Evolutionary conservation across 2,113 vertebrate species (phyloP), one percentile per base, ranked within the genome.

Genomic region (Orthonyx spaldingii): DNA sequence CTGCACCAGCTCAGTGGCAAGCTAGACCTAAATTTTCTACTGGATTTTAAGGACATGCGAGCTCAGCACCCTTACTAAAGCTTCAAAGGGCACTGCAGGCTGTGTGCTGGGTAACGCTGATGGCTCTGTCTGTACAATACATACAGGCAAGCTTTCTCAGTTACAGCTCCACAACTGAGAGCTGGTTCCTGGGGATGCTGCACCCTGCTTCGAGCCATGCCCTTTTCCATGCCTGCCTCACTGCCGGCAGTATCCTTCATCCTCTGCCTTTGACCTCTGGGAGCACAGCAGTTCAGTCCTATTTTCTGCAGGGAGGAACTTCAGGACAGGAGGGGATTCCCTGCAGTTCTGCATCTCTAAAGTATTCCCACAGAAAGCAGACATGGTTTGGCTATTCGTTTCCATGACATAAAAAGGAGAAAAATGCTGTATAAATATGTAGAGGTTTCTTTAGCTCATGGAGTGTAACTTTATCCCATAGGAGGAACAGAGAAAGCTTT

Each of bases 321-420:
- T 89, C 44, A 65, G 81, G 42, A 61, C 37, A 82, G 91, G 87
- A 91, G 28, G 49, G 55, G 84, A 53, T 92, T 95, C 77, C 84
- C 84, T 85, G 94, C 53, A 56, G 91, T 66, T 97, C 84, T 72
- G 23, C 30, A 33, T 85, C 16, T 72, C 46, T 76, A 35, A 89
- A 91, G 32, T 65, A 63, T 93, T 95, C 78, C 59, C 84, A 87
- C 60, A 86, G 59, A 94, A 97, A 74, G 50, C 24, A 91, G 84
- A 37, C 9, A 5, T 0, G 2, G 74, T 85, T 85, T 56, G 22
- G 28, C 21, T 77, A 33, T 79, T 83, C 0, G 1, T 90, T 94
- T 94, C 87, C 70, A 80, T 77, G 78, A 77, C 55, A 87, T n/a
- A 77, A 87, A 93, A 93, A 91, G 81, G 94, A 72, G 50, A 86